Percentiles rank a stretch among this genome's conserved stretches.
Evolutionary conservation across 2,797 vertebrate genomes (phyloP).

Genomic region (Pantherophis alleghaniensis): DNA sequence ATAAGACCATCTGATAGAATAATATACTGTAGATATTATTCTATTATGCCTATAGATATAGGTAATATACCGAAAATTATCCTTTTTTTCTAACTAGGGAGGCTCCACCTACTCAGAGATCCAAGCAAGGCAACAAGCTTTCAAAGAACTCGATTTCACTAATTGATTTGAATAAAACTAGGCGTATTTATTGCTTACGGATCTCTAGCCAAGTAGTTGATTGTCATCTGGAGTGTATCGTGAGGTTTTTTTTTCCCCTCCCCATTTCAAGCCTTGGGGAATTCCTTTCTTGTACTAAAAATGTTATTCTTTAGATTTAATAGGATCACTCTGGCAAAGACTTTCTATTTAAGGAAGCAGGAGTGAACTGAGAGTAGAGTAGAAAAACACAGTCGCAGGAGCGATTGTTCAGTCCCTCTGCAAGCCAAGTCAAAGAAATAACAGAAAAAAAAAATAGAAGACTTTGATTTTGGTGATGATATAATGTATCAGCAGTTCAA

Average conservation of each 20-base stretch:
- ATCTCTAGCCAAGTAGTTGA: not conserved
- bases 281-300: slow-evolving; percentile 1
- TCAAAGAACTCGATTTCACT: not conserved
- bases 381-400: not conserved
- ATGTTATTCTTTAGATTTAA: not conserved
- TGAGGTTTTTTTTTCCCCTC: not conserved
- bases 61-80: not conserved
- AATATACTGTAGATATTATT: not conserved
- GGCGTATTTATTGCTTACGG: not conserved
- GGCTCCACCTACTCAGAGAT: not conserved
- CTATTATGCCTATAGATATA: not conserved
- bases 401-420: not conserved
- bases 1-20: not conserved
- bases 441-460: not conserved
- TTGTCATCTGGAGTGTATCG: not conserved
- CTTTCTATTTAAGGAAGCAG: slow-evolving; percentile 14
- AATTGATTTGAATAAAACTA: not conserved
- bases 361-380: not conserved
- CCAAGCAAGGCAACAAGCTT: not conserved
- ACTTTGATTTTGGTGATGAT: not conserved
- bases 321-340: not conserved
- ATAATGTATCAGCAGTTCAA: not conserved
- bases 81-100: not conserved
- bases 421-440: not conserved
- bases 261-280: not conserved